Evolutionary conservation across 2,888 invertebrate species (phyloP).

Genomic region (Dryococelus australis): DNA sequence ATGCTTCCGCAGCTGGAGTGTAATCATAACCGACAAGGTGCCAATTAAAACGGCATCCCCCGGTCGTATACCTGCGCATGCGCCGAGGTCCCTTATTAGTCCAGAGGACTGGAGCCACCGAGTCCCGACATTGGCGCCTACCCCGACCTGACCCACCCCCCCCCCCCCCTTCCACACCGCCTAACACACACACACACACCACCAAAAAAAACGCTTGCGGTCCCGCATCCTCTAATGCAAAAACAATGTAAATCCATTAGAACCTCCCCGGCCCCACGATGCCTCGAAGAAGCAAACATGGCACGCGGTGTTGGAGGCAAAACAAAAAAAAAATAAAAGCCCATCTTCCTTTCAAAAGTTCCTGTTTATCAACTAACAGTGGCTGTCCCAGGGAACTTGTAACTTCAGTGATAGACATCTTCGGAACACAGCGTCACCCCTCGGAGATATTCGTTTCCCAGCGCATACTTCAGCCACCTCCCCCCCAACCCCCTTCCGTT

Average conservation of each 20-base stretch:
- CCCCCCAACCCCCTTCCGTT: not conserved
- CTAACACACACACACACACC: too few relatives aligned
- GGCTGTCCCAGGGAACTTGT: not conserved
- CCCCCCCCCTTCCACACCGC: not conserved
- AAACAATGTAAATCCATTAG: slow-evolving; percentile 31
- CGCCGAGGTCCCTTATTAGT: slow-evolving; percentile 9
- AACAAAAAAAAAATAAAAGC: not conserved
- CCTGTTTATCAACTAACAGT: slow-evolving; percentile 2
- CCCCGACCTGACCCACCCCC: not conserved
- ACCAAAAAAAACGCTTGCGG: too few relatives aligned
- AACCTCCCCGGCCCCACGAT: not conserved
- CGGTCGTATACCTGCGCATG: not conserved
- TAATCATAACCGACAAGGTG: not conserved
- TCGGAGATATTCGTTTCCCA: not conserved
- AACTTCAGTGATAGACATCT: not conserved
- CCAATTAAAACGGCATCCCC: slow-evolving; percentile 18
- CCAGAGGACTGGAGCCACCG: slow-evolving; percentile 21
- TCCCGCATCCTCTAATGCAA: slow-evolving; percentile 11
- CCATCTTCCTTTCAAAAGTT: not conserved
- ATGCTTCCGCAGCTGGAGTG: not conserved
- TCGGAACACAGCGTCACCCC: not conserved
- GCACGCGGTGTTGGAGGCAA: too few relatives aligned
- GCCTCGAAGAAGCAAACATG: not conserved
- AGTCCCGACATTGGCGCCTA: not conserved
- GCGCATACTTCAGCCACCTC: not conserved